A percentile compares a stretch with the other conserved stretches of the same genome.
These are phyloP conservation scores for Linnaemya vulpina DNA, from an alignment of 2,888 invertebrate species.

Conservation along the genomic window DNA sequence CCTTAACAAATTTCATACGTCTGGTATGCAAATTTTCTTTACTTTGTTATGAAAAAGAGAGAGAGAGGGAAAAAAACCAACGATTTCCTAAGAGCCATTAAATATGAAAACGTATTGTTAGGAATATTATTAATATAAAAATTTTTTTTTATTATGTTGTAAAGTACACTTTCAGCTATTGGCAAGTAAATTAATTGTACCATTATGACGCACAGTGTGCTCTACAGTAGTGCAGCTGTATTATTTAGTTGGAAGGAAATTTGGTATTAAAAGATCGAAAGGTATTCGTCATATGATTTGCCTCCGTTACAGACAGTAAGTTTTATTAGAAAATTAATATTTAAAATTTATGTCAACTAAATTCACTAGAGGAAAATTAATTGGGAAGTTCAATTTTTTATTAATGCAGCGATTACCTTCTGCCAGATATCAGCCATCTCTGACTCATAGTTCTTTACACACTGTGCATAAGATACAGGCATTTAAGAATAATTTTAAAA, in stretches of 20 bases:
- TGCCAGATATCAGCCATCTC: no score
- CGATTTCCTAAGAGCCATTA: conserved; percentile 55
- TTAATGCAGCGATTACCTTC: no score
- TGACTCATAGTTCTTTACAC: no score
- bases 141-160: conserved; percentile 31
- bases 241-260: not conserved
- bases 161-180: conserved; percentile 26
- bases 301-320: no score
- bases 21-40: conserved; percentile 64
- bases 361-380: no score
- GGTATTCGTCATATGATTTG: no score
- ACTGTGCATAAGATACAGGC: no score
- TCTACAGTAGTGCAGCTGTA: not conserved
- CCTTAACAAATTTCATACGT: conserved; percentile 36
- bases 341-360: no score
- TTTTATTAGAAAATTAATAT: no score
- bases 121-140: conserved; percentile 45
- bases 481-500: no score
- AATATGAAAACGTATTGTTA: conserved; percentile 45
- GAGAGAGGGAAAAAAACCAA: not conserved
- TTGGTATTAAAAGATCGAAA: no score
- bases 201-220: not conserved
- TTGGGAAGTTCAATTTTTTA: no score
- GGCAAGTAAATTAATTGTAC: conserved; percentile 32
- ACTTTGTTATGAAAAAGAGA: not conserved